A percentile compares a stretch with the other conserved stretches of the same genome.
Evolutionary conservation across 2,797 vertebrate species (phyloP).

Genomic region (Lemur catta): DNA sequence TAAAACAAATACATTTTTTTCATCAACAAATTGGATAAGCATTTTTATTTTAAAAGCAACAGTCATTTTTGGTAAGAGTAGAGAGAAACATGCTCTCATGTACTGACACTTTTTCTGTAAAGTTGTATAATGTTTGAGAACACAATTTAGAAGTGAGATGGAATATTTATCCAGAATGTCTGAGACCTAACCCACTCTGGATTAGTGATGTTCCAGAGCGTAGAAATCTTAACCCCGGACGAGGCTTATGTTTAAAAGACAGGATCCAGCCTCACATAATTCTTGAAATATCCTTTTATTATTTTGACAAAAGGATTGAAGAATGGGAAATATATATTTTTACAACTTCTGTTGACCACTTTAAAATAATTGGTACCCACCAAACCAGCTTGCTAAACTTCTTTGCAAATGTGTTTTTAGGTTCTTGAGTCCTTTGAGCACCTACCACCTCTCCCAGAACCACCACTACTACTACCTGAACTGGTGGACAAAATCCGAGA

Average conservation of each 20-base stretch:
- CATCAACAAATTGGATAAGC: not conserved
- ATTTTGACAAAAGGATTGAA: not conserved
- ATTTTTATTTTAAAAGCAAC: conserved; percentile 1
- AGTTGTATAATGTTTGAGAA: not conserved
- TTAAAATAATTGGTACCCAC: not conserved
- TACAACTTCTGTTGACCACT: not conserved
- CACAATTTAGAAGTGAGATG: not conserved
- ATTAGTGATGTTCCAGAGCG: not conserved
- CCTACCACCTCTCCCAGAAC: conserved; percentile 66
- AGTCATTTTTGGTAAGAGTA: not conserved
- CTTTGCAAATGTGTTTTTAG: conserved; percentile 60
- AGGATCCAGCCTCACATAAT: not conserved
- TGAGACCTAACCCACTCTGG: not conserved
- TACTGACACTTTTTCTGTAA: not conserved
- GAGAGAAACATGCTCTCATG: not conserved
- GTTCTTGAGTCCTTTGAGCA: conserved; percentile 47
- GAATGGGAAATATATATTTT: not conserved
- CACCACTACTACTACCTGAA: not conserved
- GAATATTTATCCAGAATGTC: not conserved
- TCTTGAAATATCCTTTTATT: not conserved
- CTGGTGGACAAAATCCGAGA: conserved; percentile 38
- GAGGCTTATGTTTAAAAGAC: not conserved
- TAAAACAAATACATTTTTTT: conserved; percentile 14
- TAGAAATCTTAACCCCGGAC: not conserved
- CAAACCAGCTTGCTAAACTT: not conserved